These are phyloP conservation scores for Flabesymbios commensalis DNA, from an alignment of 2,888 invertebrate genomes.

Conservation along the genomic window DNA sequence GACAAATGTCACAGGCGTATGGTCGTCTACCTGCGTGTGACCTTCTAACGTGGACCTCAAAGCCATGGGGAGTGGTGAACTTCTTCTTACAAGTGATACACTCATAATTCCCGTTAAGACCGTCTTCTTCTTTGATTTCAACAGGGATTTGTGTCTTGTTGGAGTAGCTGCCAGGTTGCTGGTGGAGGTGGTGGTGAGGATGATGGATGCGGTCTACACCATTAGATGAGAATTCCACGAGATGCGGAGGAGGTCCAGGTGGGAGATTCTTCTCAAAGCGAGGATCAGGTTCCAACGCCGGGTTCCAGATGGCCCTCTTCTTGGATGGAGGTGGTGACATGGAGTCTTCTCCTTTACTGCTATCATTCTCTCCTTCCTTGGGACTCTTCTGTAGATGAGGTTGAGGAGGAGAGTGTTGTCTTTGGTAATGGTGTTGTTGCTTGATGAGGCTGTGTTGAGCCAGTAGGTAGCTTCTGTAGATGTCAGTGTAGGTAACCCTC, in stretches of 20 bases:
- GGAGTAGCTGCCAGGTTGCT: neutral
- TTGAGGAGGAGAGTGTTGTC: too few relatives aligned
- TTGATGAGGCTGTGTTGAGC: neutral
- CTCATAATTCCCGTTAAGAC: constrained; percentile 68
- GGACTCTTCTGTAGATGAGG: neutral
- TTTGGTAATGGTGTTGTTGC: neutral
- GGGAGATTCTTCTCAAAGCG: neutral
- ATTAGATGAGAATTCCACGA: too few relatives aligned
- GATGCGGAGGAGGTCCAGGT: too few relatives aligned
- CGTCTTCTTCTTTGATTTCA: constrained; percentile 3
- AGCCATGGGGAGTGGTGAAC: constrained; percentile 95
- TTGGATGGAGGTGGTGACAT: neutral
- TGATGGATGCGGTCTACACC: neutral
- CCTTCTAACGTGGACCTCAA: constrained; percentile 78
- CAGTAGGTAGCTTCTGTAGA: neutral
- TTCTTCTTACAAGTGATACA: constrained; percentile 98
- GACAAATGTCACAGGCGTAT: constrained; percentile 94
- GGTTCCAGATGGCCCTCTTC: constrained; percentile 21
- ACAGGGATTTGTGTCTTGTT: neutral
- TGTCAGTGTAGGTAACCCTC: neutral
- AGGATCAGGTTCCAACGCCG: constrained; percentile 19
- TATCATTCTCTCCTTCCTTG: too few relatives aligned
- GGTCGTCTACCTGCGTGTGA: constrained; percentile 83
- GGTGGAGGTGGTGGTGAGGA: neutral
- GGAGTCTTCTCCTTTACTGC: too few relatives aligned